Base-by-base conservation (phyloP, 30 jellyfish, hydroid and myxozoan genomes). In the Phacellophora camtschatica region DNA sequence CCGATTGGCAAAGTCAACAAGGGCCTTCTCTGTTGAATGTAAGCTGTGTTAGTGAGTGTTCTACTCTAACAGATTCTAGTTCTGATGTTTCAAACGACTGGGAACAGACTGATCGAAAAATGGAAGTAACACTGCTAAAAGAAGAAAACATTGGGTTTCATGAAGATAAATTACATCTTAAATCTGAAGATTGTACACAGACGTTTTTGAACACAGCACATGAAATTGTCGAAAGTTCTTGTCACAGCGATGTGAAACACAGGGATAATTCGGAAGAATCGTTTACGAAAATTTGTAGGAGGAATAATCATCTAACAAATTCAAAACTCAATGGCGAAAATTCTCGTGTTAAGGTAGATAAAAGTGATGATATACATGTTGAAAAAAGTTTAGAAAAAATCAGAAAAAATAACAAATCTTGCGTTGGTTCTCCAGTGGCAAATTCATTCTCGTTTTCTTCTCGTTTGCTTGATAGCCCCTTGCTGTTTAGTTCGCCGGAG, bases 31-130 rank as follows among this genome's bases (percentile, higher is more conserved):
- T 16, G n/a, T 39, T 13, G 16, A 32, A 65, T 30, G 28, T 10
- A 2, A 15, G 58, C 35, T 31, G 33, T 35, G 5, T 35, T 3
- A 49, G 49, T 3, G 11, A 3, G 2, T n/a, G 20, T n/a, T 39
- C 66, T 1, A 16, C 72, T 13, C n/a, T 19, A 15, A 50, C 87
- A 11, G 87, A 54, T 53, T 74, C 77, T 29, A 58, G 77, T 27
- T 20, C 75, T 16, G 87, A 34, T 23, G 35, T 49, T 23, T 66
- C 32, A n/a, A 49, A 46, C 13, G 79, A 63, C 28, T 77, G 79
- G 77, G 55, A 34, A 9, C 16, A 25, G 51, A 48, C 5, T 23
- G 20, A 0, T 2, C 30, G 27, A 13, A 22, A 25, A 4, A 28
- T 11, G 46, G 18, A 5, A 55, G 6, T 55, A 25, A 4, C 35